phyloP scores from a whole-genome alignment of 2,113 vertebrate genomes.

The Mola mola region DNA sequence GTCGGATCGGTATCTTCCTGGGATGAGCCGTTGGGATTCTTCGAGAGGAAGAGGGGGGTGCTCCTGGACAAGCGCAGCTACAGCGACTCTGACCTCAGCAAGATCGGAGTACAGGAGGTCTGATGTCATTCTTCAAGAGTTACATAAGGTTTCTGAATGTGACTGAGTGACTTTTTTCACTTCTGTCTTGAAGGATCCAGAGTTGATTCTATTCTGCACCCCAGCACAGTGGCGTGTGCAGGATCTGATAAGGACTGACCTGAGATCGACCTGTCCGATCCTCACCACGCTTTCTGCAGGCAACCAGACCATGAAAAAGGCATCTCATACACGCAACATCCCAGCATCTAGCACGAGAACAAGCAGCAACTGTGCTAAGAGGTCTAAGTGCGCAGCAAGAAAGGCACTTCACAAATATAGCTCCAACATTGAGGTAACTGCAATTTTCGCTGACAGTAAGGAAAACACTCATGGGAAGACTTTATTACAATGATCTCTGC shows the following conservation, averaged over 20 bases:
- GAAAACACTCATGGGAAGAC: not conserved
- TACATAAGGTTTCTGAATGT: not conserved
- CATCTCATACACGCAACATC: slow-evolving; percentile 8
- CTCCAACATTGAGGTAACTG: slow-evolving; percentile 76
- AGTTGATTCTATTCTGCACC: slow-evolving; percentile 46
- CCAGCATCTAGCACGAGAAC: slow-evolving; percentile 9
- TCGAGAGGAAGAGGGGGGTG: slow-evolving; percentile 75
- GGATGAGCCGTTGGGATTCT: slow-evolving; percentile 76
- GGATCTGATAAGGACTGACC: slow-evolving; percentile 41
- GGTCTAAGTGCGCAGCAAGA: slow-evolving; percentile 45
- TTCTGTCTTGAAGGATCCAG: slow-evolving; percentile 59
- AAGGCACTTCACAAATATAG: slow-evolving; percentile 62
- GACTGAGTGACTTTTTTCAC: slow-evolving; percentile 4
- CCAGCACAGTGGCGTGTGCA: slow-evolving; percentile 43
- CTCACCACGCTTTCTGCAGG: slow-evolving; percentile 9
- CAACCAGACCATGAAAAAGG: slow-evolving; percentile 26
- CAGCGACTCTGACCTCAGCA: slow-evolving; percentile 83
- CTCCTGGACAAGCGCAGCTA: slow-evolving; percentile 81
- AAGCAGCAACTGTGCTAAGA: slow-evolving; percentile 42
- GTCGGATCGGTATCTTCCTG: slow-evolving; percentile 67
- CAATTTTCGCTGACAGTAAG: not conserved
- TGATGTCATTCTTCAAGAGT: slow-evolving; percentile 5
- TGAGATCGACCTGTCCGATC: slow-evolving; percentile 41
- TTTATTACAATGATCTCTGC: slow-evolving; percentile 6
- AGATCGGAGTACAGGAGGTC: slow-evolving; percentile 68